Evolutionary conservation across 2,797 vertebrate species (phyloP).

Genomic region (Mallotus villosus): DNA sequence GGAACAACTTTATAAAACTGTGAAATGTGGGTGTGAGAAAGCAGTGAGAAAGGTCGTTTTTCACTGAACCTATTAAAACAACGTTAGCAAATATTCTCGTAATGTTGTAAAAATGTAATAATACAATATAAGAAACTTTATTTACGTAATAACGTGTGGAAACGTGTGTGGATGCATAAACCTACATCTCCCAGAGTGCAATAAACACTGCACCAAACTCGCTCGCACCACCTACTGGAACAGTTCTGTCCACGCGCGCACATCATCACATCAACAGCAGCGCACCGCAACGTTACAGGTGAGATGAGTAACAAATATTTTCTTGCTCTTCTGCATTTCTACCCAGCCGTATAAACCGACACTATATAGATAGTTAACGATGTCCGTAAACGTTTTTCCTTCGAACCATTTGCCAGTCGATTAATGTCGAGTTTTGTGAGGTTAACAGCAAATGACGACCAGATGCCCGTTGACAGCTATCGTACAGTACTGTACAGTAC

Average conservation of each 20-base stretch:
- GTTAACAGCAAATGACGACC: not conserved
- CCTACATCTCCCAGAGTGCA: slow-evolving; percentile 67
- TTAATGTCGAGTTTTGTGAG: slow-evolving; percentile 2
- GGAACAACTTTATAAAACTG: no score
- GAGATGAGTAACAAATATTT: slow-evolving; percentile 36
- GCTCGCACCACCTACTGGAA: slow-evolving; percentile 70
- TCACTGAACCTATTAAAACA: no score
- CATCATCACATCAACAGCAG: slow-evolving; percentile 46
- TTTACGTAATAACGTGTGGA: not conserved
- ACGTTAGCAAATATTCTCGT: no score
- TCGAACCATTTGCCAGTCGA: not conserved
- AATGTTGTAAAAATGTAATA: not conserved
- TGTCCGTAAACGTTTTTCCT: not conserved
- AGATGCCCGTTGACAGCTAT: not conserved
- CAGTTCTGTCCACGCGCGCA: slow-evolving; percentile 38
- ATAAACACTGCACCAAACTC: slow-evolving; percentile 64
- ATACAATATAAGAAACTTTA: not conserved
- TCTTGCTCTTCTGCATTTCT: not conserved
- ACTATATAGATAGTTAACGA: no score
- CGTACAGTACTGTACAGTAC: no score
- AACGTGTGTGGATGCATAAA: not conserved
- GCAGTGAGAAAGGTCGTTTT: no score
- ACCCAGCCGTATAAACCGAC: not conserved
- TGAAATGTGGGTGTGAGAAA: no score
- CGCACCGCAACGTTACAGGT: slow-evolving; percentile 64